Conservation (phyloP, 92 coral and sea anemone species). For the Zoanthus sansibaricus region DNA sequence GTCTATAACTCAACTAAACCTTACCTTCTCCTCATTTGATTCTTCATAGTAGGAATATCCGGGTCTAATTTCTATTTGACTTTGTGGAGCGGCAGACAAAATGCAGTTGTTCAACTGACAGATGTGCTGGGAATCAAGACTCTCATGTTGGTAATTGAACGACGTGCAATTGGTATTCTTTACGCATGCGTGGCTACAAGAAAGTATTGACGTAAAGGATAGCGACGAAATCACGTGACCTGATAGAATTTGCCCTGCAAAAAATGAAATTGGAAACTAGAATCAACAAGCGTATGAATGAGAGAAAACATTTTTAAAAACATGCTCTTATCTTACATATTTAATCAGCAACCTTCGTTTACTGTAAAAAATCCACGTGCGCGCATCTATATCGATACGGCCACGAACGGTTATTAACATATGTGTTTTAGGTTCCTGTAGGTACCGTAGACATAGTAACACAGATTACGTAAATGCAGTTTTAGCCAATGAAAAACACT, state of each 20-base stretch:
- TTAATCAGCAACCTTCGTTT: too few species aligned
- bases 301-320: too few species aligned
- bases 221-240: slow-evolving; percentile 28
- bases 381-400: too few species aligned
- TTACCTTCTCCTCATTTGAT: not conserved
- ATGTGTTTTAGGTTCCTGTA: too few species aligned
- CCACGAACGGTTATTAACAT: too few species aligned
- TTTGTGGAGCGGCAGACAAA: not conserved
- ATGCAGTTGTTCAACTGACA: slow-evolving; percentile 18
- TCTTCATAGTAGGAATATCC: slow-evolving; percentile 25
- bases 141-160: slow-evolving; percentile 19
- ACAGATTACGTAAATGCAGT: too few species aligned
- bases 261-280: not conserved
- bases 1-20: not conserved
- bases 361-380: too few species aligned
- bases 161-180: slow-evolving; percentile 11
- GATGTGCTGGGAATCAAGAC: not conserved
- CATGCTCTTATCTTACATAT: too few species aligned
- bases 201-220: slow-evolving; percentile 16
- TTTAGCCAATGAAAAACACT: too few species aligned
- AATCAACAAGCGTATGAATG: too few species aligned
- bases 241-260: slow-evolving; percentile 6
- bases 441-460: too few species aligned
- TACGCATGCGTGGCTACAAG: slow-evolving; percentile 44
- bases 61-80: not conserved